Base-by-base conservation (phyloP, 1,140 invertebrate genomes). In the Dreissena rostriformis region DNA sequence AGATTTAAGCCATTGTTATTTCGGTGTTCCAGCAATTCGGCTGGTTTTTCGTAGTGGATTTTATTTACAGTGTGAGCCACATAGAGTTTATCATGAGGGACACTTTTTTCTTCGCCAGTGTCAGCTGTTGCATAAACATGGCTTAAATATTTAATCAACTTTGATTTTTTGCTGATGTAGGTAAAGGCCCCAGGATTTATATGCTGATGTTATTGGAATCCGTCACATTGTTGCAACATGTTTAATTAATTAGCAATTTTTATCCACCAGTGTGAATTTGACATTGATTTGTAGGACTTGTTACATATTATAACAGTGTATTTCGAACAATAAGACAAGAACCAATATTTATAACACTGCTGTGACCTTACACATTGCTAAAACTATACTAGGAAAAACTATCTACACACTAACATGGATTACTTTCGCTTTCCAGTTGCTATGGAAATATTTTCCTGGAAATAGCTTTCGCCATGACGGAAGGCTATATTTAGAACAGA, bases 151-250 rank as follows among this genome's bases (percentile, higher is more conserved):
- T 72, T 65, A 63, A 65, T 81, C 39, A 65, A 72, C 53, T 22
- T 73, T 49, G 28, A 73, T 81, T 81, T 81, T 81, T 73, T 68
- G n/a, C 61, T 29, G 70, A 72, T 81, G 68, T 82, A 75, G 52
- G 75, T 82, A 75, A 74, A 82, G 74, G 80, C 72, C 72, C 75
- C 70, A 68, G 72, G 80, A 75, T 75, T 61, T 29, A 61, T 61
- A 57, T 12, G 53, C 39, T 39, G 39, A 39, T 39, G 19, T 63
- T 63, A n/a, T 63, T n/a, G 24, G 61, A n/a, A 5, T 63, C 61
- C 19, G 11, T 63, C 24, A 26, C 24, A 63, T 26, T n/a, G 19
- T 63, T 63, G 39, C 39, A 39, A n/a, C 61, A 2, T 63, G 61
- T 63, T n/a, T 63, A n/a, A 63, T n/a, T 63, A n/a, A 63, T n/a